These are phyloP conservation scores for Pristionchus mayeri DNA, from an alignment of 2,888 invertebrate species.

Conservation along the genomic window DNA sequence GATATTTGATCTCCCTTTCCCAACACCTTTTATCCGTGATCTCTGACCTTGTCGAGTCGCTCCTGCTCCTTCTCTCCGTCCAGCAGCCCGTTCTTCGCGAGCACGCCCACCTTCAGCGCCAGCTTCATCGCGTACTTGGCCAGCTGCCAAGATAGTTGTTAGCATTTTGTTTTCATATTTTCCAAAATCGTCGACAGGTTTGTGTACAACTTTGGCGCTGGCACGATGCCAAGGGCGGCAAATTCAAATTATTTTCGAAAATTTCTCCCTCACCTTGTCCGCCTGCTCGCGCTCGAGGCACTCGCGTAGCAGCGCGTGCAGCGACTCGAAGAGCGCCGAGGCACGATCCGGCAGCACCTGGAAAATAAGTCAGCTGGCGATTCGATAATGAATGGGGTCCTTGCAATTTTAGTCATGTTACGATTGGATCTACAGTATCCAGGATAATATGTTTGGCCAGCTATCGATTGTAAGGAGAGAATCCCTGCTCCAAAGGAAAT, in stretches of 20 bases:
- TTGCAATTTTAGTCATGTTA: too few species aligned
- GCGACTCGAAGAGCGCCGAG: slow-evolving; percentile 43
- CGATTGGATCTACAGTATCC: too few species aligned
- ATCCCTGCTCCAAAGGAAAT: too few species aligned
- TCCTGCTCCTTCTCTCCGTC: slow-evolving; percentile 42
- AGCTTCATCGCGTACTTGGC: slow-evolving; percentile 49
- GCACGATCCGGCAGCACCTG: slow-evolving; percentile 37
- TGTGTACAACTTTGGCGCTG: too few species aligned
- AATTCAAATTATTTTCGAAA: too few species aligned
- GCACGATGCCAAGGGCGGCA: too few species aligned
- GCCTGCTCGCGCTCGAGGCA: slow-evolving; percentile 44
- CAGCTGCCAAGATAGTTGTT: slow-evolving; percentile 11
- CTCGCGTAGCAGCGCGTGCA: slow-evolving; percentile 48
- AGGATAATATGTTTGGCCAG: too few species aligned
- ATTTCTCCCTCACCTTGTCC: slow-evolving; percentile 15
- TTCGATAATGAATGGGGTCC: too few species aligned
- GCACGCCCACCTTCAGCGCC: slow-evolving; percentile 48
- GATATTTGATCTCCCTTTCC: too few species aligned
- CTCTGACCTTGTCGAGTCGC: slow-evolving; percentile 19
- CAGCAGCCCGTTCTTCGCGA: slow-evolving; percentile 36
- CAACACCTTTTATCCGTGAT: not conserved
- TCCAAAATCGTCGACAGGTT: too few species aligned
- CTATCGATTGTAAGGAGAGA: too few species aligned
- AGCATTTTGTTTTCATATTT: not conserved
- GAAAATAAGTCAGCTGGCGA: not conserved